phyloP scores from a whole-genome alignment of 2,113 vertebrate genomes.

The Corythornis madagascariensis region DNA sequence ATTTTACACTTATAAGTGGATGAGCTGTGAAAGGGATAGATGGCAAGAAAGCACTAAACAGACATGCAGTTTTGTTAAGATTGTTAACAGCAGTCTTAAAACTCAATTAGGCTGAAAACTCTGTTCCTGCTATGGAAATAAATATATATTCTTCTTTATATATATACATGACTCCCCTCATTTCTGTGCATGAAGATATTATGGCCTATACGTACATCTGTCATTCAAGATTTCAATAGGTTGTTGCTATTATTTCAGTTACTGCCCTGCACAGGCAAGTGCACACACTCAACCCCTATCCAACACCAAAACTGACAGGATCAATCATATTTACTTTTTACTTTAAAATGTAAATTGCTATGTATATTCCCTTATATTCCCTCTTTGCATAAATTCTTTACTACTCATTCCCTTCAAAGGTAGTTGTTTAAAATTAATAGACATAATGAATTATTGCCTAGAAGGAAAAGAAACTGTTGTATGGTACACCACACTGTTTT shows the following conservation, averaged over 20 bases:
- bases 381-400: constrained; percentile 26
- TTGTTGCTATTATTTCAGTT: neutral
- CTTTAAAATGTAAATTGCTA: neutral
- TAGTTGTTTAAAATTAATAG: constrained; percentile 19
- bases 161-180: neutral
- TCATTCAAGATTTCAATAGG: neutral
- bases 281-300: no score
- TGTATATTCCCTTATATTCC: neutral
- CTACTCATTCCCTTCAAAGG: constrained; percentile 26
- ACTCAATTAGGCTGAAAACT: neutral
- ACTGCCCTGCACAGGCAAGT: neutral
- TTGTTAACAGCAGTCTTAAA: neutral
- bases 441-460: constrained; percentile 17
- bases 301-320: neutral
- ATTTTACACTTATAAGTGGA: neutral
- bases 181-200: neutral
- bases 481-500: neutral
- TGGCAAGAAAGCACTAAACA: neutral
- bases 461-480: neutral
- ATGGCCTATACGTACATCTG: neutral
- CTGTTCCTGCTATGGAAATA: neutral
- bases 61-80: neutral
- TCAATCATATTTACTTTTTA: neutral
- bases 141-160: neutral
- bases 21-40: neutral